Evolutionary conservation across 2,797 vertebrate genomes (phyloP), one percentile per base, ranked within the genome.

Genomic region (Nannoperca australis): DNA sequence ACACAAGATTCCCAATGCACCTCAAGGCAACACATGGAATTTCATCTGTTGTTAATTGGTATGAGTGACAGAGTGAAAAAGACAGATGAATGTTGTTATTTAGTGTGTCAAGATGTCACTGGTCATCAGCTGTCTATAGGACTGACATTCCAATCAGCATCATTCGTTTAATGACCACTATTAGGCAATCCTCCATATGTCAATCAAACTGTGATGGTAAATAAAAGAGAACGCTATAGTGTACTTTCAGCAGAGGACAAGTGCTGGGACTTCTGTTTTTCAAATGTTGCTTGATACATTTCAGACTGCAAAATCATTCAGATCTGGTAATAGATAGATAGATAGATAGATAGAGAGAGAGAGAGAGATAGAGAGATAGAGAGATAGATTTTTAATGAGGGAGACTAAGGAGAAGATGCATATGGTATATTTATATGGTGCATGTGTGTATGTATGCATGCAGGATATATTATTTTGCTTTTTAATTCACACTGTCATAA

Each of bases 401-500:
- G 13, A 44, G 36, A 38, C 36, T 38, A 38, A 38, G 36, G 36
- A 9, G 1, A 9, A 38, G 36, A 38, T 38, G 36, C 9, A 38
- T 38, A 10, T 38, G 76, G 77, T 85, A 87, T 76, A 85, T 89
- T 87, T 32, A 88, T 87, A 80, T 78, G 72, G 70, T 74, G 34
- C 18, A 50, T 40, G 11, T 40, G 40, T 17, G 12, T 40, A 3
- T 12, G 38, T 40, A 10, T 40, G 12, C 38, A 10, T 12, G 47
- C 27, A 64, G 66, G 63, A 71, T 77, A 45, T 59, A 78, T 84
- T 53, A 1, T 78, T 74, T 79, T 76, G 77, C 67, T 72, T 71
- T 83, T 83, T 60, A 84, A 88, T 75, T 73, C 60, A 72, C 72
- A 73, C 60, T 34, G 69, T 80, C 85, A 89, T 82, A 92, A 89